Percentiles rank a stretch among this genome's conserved stretches.
Conservation (phyloP, 2,888 invertebrate genomes). For the Digitonthophagus gazella region DNA sequence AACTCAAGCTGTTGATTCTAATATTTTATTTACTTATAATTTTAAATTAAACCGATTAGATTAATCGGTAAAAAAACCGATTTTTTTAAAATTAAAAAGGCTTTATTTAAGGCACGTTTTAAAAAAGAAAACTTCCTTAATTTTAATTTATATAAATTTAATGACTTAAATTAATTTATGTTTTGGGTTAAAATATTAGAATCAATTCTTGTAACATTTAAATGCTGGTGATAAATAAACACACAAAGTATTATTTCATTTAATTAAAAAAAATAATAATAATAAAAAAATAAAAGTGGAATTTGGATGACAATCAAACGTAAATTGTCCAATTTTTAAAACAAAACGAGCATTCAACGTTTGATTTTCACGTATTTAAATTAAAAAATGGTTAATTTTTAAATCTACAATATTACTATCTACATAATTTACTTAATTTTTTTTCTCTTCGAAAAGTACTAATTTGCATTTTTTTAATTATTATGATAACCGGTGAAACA, state of each 20-base stretch:
- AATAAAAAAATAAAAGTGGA: constrained; percentile 44
- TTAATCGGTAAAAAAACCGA: too few species aligned
- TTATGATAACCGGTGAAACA: constrained; percentile 45
- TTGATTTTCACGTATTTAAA: not conserved
- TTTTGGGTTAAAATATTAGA: constrained; percentile 8
- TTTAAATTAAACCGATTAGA: too few species aligned
- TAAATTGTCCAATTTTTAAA: constrained; percentile 26
- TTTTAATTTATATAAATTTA: too few species aligned
- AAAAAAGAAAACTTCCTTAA: not conserved
- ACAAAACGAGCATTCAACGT: not conserved
- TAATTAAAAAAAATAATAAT: too few species aligned
- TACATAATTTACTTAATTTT: constrained; percentile 47
- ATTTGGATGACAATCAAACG: constrained; percentile 52
- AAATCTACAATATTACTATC: constrained; percentile 48
- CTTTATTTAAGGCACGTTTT: constrained; percentile 10
- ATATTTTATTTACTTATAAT: not conserved
- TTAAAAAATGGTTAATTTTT: too few species aligned
- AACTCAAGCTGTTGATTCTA: not conserved
- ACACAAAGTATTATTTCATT: too few species aligned
- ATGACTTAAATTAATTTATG: not conserved
- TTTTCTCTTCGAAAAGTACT: constrained; percentile 39
- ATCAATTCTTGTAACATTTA: constrained; percentile 18
- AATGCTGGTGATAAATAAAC: constrained; percentile 13
- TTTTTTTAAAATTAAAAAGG: not conserved
- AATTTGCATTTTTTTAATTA: constrained; percentile 49